Base-by-base conservation (phyloP, 2,113 vertebrate species). In the Microtus ochrogaster region DNA sequence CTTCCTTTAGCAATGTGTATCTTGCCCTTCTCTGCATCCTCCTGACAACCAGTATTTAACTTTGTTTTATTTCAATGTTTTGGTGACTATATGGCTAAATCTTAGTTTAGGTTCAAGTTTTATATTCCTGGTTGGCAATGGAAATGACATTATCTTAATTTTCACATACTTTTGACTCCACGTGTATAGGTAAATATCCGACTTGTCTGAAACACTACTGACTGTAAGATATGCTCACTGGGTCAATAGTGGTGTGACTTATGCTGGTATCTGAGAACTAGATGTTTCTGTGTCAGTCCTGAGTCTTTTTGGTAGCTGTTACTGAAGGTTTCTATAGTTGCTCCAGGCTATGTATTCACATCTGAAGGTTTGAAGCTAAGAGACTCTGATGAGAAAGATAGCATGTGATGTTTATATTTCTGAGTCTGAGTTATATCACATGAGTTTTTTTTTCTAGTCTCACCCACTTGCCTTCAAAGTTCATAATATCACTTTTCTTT, bases 21-120 rank as follows among this genome's bases (percentile, higher is more conserved):
- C 5, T 41, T 82, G 17, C 1, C 77, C 66, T 96, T 89, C n/a
- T 85, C 26, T 8, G 52, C 3, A 26, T 94, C 30, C 77, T 89
- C 92, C 30, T 41, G 3, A 63, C 7, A 72, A 10, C 85, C 72
- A 63, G 61, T 55, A 74, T 52, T 78, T 58, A 89, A 82, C 65
- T 63, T 52, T 81, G 47, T 92, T 93, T 39, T 44, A 74, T 89
- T 87, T 94, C 70, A 95, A n/a, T 44, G 70, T 91, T 89, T 17
- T 91, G 26, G 17, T 78, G 22, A 89, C 4, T 88, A 4, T 90
- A 14, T 85, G 47, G 55, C 76, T 91, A 47, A 70, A 65, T 85
- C 39, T 65, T 33, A 91, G 21, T 52, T 89, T 61, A 58, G 13
- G 70, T 91, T 94, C 94, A 96, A 86, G 94, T 81, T 92, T 1